phyloP scores from a whole-genome alignment of 2,113 vertebrate genomes.

The Pseudorectes ferrugineus region DNA sequence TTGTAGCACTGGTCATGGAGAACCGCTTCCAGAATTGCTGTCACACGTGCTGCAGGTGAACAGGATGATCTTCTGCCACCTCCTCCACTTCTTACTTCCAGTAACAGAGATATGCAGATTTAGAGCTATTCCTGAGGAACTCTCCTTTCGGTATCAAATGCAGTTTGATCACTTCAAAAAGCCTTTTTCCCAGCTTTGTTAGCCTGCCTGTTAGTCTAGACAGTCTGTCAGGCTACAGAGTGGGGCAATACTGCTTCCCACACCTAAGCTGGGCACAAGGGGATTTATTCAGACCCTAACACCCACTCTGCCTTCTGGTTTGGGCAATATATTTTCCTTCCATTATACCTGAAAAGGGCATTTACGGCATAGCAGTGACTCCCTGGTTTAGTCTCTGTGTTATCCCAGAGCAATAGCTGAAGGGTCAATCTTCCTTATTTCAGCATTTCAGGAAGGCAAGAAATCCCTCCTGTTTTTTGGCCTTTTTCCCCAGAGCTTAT shows the following conservation, averaged over 20 bases:
- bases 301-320: background rate
- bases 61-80: background rate
- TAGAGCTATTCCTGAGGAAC: background rate
- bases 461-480: background rate
- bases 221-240: background rate
- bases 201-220: background rate
- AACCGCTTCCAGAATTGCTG: background rate
- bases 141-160: background rate
- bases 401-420: background rate
- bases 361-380: background rate
- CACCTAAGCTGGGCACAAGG: background rate
- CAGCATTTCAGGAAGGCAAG: background rate
- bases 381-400: background rate
- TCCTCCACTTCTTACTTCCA: background rate
- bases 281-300: background rate
- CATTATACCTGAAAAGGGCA: background rate
- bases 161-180: background rate
- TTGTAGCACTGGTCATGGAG: accelerated
- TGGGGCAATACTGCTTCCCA: background rate
- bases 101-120: background rate
- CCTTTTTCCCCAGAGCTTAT: background rate
- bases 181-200: background rate
- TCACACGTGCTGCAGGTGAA: background rate
- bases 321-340: background rate
- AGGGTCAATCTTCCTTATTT: background rate